Base-by-base conservation (phyloP, 2,888 invertebrate genomes). In the Synanthedon formicaeformis region DNA sequence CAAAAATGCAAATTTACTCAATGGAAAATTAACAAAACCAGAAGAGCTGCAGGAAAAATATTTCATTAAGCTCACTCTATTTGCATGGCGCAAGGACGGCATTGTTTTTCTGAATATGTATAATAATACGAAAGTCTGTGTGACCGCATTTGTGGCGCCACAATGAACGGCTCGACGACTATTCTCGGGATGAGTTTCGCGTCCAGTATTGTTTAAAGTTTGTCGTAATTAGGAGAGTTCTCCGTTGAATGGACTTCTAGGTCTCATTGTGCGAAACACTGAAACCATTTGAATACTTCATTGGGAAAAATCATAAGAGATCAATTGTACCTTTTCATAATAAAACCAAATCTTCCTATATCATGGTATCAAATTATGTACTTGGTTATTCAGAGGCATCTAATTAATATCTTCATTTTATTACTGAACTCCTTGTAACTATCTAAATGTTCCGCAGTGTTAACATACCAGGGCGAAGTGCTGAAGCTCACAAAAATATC, bases 401-500 rank as follows among this genome's bases (percentile, higher is more conserved):
- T 34, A 34, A 34, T 34, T 34, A 34, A 34, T 34, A 34, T 34
- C 34, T 34, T 10, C 34, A 34, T 34, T 34, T 34, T 27, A 27
- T 27, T 34, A 10, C 34, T 10, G 10, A 34, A 34, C 34, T 34
- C 34, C 34, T 10, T 34, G 34, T 34, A 34, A 41, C 64, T 62
- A 34, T 34, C 34, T 34, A 34, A 34, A 34, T 76, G 67, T 80
- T 81, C 84, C 14, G 55, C 89, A 93, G 93, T 91, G 59, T 83
- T 90, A 60, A 90, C 92, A 58, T 93, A 90, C 81, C 92, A 94
- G 73, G 96, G 96, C 55, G 95, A 95, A 78, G 91, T 93, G 61
- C 82, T 96, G 66, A 92, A 92, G 74, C 86, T 96, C 72, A 89
- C 91, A 66, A 96, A 95, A 88, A 93, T 96, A 79, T 93, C 94